Evolutionary conservation across 2,797 vertebrate genomes (phyloP).

Genomic region (Chaunax sp.): DNA sequence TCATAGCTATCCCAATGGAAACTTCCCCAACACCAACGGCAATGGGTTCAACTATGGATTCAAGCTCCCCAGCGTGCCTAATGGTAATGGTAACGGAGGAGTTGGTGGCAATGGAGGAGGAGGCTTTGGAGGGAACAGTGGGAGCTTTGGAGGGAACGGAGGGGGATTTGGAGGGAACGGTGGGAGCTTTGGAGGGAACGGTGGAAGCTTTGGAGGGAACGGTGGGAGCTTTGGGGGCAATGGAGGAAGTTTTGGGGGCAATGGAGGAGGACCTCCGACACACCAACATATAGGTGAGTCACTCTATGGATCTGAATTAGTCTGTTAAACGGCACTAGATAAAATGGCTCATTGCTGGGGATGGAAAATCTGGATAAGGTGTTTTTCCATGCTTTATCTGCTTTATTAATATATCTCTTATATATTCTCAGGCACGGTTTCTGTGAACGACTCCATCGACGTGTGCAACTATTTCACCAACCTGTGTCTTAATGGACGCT

Average conservation of each 20-base stretch:
- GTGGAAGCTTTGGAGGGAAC: conserved; percentile 41
- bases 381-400: not conserved
- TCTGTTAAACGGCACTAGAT: not conserved
- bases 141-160: conserved; percentile 44
- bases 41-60: conserved; percentile 69
- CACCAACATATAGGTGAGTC: conserved; percentile 65
- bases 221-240: conserved; percentile 46
- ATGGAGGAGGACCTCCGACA: conserved; percentile 56
- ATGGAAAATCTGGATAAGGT: not conserved
- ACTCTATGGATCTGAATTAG: not conserved
- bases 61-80: conserved; percentile 67
- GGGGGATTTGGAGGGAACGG: conserved; percentile 30
- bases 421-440: conserved; percentile 79
- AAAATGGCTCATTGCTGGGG: not conserved
- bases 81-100: conserved; percentile 74
- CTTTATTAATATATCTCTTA: not conserved
- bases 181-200: conserved; percentile 41
- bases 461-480: conserved; percentile 97
- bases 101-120: conserved; percentile 50
- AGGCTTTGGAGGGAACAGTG: conserved; percentile 44
- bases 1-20: conserved; percentile 76
- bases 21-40: conserved; percentile 72
- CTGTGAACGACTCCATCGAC: conserved; percentile 93
- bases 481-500: conserved; percentile 96
- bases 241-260: conserved; percentile 48